These are phyloP conservation scores for Plutella xylostella DNA, from an alignment of 2,888 invertebrate species.

Conservation along the genomic window DNA sequence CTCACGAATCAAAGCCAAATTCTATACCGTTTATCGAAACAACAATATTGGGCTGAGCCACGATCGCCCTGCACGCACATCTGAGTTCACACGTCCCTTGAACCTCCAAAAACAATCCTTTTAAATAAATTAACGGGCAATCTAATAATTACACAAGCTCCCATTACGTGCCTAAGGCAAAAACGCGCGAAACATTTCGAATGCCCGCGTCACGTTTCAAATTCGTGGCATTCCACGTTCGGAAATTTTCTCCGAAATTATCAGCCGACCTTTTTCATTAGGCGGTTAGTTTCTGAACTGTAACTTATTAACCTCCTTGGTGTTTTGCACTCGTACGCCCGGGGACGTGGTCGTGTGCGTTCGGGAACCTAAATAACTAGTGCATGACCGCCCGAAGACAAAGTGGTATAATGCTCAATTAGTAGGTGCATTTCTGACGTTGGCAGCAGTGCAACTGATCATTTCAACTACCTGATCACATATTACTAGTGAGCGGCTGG, in stretches of 20 bases:
- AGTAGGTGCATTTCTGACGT: conserved; percentile 21
- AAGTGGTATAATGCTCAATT: conserved; percentile 32
- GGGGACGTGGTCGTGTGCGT: background rate
- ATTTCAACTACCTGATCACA: background rate
- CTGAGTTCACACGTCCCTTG: conserved; percentile 16
- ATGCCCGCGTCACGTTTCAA: conserved; percentile 14
- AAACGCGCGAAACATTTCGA: conserved; percentile 23
- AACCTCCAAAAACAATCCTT: conserved; percentile 14
- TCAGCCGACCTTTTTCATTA: conserved; percentile 2
- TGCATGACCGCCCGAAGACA: conserved; percentile 43
- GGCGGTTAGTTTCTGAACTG: background rate
- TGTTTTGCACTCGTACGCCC: no score
- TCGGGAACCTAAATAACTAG: conserved; percentile 22
- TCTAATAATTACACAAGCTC: conserved; percentile 19
- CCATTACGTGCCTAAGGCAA: conserved; percentile 11
- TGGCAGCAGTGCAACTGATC: conserved; percentile 21
- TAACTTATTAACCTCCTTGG: background rate
- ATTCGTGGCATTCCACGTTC: conserved; percentile 23
- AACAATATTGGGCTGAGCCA: conserved; percentile 13
- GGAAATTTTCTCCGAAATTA: no score
- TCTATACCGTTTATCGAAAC: conserved; percentile 11
- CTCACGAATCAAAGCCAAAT: conserved; percentile 6
- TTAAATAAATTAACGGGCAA: conserved; percentile 13
- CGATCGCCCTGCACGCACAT: conserved; percentile 17
- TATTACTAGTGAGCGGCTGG: background rate